phyloP scores from a whole-genome alignment of 1,140 invertebrate genomes.

The Geopemphigus sp. region DNA sequence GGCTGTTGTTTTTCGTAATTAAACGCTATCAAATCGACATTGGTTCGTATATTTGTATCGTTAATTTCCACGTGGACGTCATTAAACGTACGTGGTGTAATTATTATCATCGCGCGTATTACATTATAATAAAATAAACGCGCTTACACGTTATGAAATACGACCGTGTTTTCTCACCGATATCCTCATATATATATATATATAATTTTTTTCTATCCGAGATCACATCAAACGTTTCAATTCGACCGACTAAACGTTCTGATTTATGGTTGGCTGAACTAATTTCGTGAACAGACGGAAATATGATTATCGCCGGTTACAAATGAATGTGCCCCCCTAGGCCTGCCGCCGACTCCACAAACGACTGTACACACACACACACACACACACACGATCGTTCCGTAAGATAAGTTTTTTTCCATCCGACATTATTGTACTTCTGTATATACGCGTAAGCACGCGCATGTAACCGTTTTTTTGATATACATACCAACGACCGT shows the following conservation, averaged over 20 bases:
- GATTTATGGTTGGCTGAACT: slow-evolving; percentile 18
- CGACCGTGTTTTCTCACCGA: not conserved
- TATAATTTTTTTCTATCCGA: not conserved
- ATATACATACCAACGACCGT: not conserved
- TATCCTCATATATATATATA: not conserved
- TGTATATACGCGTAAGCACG: not conserved
- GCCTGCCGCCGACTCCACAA: not conserved
- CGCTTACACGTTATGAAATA: not conserved
- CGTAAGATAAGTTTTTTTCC: not conserved
- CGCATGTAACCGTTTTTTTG: not conserved
- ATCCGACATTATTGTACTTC: slow-evolving; percentile 11
- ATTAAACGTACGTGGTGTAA: not conserved
- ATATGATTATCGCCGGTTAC: slow-evolving; percentile 32
- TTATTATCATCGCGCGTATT: not conserved
- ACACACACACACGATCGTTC: too few relatives aligned
- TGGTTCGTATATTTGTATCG: too few relatives aligned
- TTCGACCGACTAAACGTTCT: slow-evolving; percentile 26
- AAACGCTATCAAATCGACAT: slow-evolving; percentile 1
- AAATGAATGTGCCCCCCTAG: slow-evolving; percentile 18
- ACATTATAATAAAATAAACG: not conserved
- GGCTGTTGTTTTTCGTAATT: not conserved
- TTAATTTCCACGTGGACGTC: not conserved
- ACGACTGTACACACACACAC: too few relatives aligned
- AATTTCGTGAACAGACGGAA: slow-evolving; percentile 38
- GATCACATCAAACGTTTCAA: slow-evolving; percentile 27